These are phyloP conservation scores for Aphelenchoides besseyi DNA, from an alignment of 1,140 invertebrate genomes.

Conservation along the genomic window DNA sequence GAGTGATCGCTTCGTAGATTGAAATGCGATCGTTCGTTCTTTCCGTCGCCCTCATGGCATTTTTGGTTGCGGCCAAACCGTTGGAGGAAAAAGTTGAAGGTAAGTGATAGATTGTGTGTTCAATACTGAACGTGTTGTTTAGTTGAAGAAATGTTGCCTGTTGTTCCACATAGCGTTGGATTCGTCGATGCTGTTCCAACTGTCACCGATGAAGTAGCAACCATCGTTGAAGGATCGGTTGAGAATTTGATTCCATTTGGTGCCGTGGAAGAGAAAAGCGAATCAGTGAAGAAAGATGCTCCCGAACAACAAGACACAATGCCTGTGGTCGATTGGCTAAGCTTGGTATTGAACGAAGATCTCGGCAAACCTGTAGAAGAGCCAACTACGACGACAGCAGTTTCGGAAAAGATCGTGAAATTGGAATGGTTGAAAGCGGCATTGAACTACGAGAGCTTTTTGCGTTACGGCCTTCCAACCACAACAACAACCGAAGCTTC, in stretches of 20 bases:
- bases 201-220: not conserved
- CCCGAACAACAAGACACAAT: not conserved
- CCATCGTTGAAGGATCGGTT: not conserved
- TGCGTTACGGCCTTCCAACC: not conserved
- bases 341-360: not conserved
- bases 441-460: not conserved
- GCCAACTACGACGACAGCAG: not conserved
- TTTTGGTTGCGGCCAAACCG: slow-evolving; percentile 3
- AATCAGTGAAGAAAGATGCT: not conserved
- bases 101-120: not conserved
- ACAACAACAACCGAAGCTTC: not conserved
- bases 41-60: not conserved
- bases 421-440: not conserved
- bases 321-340: not conserved
- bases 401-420: not conserved
- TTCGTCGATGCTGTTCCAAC: too few species aligned
- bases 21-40: not conserved
- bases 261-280: not conserved
- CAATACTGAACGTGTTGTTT: too few species aligned
- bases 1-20: too few species aligned
- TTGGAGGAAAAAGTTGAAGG: slow-evolving; percentile 2
- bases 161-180: too few species aligned
- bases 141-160: too few species aligned
- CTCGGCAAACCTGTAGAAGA: not conserved
- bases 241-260: slow-evolving; percentile 19